phyloP scores from a whole-genome alignment of 2,113 vertebrate species.

The Melanerpes formicivorus region DNA sequence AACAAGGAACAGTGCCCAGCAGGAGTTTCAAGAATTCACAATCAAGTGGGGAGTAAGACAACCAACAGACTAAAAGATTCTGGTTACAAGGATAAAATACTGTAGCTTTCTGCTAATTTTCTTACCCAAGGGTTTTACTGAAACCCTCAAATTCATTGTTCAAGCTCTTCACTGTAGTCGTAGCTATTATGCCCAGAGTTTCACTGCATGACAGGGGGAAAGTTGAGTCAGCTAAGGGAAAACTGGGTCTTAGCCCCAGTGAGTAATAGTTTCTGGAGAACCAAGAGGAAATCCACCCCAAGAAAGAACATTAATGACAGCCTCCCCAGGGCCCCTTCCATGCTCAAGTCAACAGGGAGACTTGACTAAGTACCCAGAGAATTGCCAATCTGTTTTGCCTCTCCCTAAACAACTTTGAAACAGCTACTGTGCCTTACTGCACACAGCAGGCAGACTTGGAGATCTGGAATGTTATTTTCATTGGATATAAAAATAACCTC shows the following conservation, averaged over 20 bases:
- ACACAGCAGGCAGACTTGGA: not conserved
- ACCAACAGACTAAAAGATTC: not conserved
- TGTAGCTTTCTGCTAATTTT: not conserved
- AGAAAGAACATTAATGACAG: not conserved
- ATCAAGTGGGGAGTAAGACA: not conserved
- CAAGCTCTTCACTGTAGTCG: not conserved
- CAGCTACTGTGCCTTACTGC: not conserved
- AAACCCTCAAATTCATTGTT: not conserved
- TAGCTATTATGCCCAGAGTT: not conserved
- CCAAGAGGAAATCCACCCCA: not conserved
- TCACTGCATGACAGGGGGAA: not conserved
- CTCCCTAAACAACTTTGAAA: not conserved
- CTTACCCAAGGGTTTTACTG: not conserved
- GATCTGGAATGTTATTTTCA: not conserved
- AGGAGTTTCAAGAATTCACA: not conserved
- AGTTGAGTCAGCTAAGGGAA: not conserved
- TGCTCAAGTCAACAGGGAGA: not conserved
- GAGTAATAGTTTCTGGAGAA: not conserved
- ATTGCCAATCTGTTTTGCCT: not conserved
- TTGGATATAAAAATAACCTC: not conserved
- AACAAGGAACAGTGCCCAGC: not conserved
- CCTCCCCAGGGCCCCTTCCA: not conserved
- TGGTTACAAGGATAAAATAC: not conserved
- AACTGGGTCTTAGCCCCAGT: not conserved
- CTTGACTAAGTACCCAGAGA: not conserved